A percentile compares a stretch with the other conserved stretches of the same genome.
phyloP scores from a whole-genome alignment of 2,113 vertebrate species.

The Pollachius pollachius region DNA sequence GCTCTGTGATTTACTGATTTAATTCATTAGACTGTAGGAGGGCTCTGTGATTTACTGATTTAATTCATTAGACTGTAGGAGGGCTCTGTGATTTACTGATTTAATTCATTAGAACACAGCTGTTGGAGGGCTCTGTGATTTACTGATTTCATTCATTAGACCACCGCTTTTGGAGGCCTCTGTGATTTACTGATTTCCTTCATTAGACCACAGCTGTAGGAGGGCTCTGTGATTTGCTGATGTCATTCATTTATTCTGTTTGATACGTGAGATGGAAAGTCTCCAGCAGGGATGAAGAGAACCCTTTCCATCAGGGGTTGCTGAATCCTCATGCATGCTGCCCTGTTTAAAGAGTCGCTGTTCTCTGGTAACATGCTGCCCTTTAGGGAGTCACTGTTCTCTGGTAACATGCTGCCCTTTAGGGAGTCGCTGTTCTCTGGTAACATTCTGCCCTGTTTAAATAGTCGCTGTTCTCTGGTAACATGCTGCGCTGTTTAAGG shows the following conservation, averaged over 20 bases:
- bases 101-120: background rate
- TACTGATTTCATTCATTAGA: background rate
- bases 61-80: background rate
- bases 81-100: background rate
- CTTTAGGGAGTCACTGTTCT: conserved; percentile 15
- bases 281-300: conserved; percentile 1
- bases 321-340: background rate
- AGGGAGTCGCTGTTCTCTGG: conserved; percentile 29
- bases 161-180: background rate
- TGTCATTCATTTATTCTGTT: conserved; percentile 2
- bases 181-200: background rate
- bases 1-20: background rate
- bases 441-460: conserved; percentile 45
- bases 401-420: conserved; percentile 54
- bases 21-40: no score
- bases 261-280: background rate
- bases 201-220: background rate
- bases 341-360: background rate
- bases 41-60: no score
- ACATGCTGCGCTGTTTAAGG: conserved; percentile 37
- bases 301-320: no score
- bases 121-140: background rate
- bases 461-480: conserved; percentile 39
- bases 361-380: conserved; percentile 44
- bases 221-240: background rate